Evolutionary conservation across 2,888 invertebrate genomes (phyloP).

Genomic region (Unio pictorum): DNA sequence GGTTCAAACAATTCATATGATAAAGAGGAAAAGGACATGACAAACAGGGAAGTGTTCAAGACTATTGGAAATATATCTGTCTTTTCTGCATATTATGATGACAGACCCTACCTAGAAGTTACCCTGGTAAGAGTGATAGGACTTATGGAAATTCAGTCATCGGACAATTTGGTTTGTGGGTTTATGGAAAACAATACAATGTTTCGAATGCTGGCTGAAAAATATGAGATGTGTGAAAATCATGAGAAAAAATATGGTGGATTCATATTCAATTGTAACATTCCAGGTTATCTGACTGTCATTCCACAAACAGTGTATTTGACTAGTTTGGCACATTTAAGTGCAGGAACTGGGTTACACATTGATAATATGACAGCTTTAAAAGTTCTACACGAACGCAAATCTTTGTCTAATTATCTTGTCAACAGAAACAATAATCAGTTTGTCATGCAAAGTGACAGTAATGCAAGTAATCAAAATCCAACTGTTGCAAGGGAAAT

Average conservation of each 20-base stretch:
- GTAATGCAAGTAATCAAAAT: too few relatives aligned
- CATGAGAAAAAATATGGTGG: constrained; percentile 66
- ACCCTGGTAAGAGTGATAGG: constrained; percentile 40
- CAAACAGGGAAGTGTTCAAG: constrained; percentile 10
- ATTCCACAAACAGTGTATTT: constrained; percentile 26
- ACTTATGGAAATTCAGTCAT: constrained; percentile 32
- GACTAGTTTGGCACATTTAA: constrained; percentile 12
- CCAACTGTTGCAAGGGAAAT: background rate
- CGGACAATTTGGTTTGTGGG: constrained; percentile 39
- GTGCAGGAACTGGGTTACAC: constrained; percentile 2
- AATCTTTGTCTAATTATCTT: too few relatives aligned
- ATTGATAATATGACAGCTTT: background rate
- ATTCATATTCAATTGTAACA: constrained; percentile 61
- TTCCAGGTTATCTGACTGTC: constrained; percentile 39
- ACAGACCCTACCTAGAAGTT: constrained; percentile 24
- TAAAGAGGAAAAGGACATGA: background rate
- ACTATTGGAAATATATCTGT: constrained; percentile 42
- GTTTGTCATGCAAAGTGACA: too few relatives aligned
- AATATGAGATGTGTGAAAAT: constrained; percentile 69
- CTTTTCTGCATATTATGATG: constrained; percentile 55
- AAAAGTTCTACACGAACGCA: background rate
- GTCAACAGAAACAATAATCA: too few relatives aligned
- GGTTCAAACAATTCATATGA: too few relatives aligned
- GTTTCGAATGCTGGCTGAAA: constrained; percentile 28
- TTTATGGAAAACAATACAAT: constrained; percentile 28